Percentiles rank a stretch among this genome's conserved stretches.
phyloP scores from a whole-genome alignment of 2,113 vertebrate species.

The Eolophus roseicapilla region DNA sequence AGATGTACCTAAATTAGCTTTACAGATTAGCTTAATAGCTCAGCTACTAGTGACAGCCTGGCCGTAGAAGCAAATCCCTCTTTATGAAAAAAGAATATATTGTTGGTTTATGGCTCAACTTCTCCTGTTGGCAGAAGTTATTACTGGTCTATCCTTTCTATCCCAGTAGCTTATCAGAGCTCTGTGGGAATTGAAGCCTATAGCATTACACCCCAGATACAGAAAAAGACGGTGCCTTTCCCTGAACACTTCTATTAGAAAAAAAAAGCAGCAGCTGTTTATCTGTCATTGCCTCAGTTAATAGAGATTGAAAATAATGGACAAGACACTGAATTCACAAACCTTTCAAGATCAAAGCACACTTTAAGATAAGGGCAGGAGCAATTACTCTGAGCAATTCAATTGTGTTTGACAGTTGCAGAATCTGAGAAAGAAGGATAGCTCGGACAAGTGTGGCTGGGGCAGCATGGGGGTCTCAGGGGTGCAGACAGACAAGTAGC shows the following conservation, averaged over 20 bases:
- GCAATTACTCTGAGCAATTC: neutral
- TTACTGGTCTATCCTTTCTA: neutral
- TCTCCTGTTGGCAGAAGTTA: neutral
- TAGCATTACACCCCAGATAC: neutral
- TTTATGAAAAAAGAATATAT: neutral
- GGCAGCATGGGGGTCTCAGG: neutral
- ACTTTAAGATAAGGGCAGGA: neutral
- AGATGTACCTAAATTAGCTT: neutral
- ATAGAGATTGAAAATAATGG: neutral
- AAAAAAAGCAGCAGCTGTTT: neutral
- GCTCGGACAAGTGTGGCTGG: fast-evolving
- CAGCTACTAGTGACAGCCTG: neutral
- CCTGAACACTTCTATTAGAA: neutral
- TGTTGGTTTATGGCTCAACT: neutral
- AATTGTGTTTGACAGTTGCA: neutral
- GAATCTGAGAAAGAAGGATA: neutral
- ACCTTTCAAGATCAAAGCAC: neutral
- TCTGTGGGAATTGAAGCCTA: neutral
- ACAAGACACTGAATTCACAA: neutral
- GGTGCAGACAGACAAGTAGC: neutral
- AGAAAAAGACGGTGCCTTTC: neutral
- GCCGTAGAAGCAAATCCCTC: neutral
- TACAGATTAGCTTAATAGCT: neutral
- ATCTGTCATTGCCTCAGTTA: neutral
- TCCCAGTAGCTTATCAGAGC: neutral